Conservation (phyloP, 2,113 vertebrate species). For the Anhinga rufa region DNA sequence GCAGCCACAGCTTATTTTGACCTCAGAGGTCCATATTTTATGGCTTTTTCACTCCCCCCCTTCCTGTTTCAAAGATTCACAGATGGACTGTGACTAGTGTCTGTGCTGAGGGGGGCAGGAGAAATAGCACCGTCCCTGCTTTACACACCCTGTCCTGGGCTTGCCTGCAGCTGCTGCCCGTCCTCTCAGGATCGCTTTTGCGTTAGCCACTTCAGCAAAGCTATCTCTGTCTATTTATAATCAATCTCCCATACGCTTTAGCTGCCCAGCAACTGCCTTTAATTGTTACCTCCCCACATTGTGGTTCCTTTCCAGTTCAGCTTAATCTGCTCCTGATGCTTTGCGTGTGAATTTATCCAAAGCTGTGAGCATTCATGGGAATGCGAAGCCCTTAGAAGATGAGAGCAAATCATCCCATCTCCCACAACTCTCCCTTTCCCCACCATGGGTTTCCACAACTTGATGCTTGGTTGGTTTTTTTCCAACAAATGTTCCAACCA, state of each 20-base stretch:
- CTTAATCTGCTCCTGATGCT: conserved; percentile 55
- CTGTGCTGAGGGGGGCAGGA: background rate
- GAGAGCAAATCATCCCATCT: conserved; percentile 6
- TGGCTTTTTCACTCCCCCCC: background rate
- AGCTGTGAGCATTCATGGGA: conserved; percentile 40
- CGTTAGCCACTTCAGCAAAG: background rate
- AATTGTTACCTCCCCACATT: conserved; percentile 22
- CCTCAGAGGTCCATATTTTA: background rate
- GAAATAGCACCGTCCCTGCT: background rate
- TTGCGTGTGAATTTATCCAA: conserved; percentile 41
- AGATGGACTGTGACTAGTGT: background rate
- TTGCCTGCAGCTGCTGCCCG: background rate
- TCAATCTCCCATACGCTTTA: background rate
- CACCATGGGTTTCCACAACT: conserved; percentile 11
- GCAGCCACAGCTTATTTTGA: background rate
- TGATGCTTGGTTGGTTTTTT: background rate
- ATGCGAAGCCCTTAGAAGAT: conserved; percentile 23
- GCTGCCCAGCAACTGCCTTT: conserved; percentile 18
- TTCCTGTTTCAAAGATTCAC: background rate
- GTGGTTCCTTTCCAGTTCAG: conserved; percentile 31
- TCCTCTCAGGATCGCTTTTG: background rate
- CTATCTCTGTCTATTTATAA: background rate
- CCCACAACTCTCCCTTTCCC: conserved; percentile 56
- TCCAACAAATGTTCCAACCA: background rate
- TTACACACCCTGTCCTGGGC: background rate